phyloP scores from a whole-genome alignment of 2,113 vertebrate genomes.

The Neolamprologus toae region DNA sequence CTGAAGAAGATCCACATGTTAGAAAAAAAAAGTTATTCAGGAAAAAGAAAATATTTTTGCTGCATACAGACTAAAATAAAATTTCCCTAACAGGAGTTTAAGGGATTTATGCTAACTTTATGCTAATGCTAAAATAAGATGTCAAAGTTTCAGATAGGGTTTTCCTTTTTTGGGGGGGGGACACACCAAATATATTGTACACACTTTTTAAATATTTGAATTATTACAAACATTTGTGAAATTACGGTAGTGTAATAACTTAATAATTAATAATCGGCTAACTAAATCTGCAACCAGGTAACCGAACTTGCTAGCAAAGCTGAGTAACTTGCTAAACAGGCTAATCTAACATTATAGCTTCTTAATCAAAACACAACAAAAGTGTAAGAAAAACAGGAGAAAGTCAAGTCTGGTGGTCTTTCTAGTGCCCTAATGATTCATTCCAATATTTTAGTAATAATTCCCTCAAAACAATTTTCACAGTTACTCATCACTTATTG shows the following conservation, averaged over 20 bases:
- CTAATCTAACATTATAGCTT: neutral
- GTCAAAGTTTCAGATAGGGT: neutral
- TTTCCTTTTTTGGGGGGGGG: fast-evolving
- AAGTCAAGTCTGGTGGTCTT: neutral
- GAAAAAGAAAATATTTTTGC: neutral
- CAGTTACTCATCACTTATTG: neutral
- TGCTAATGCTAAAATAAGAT: neutral
- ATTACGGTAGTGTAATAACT: neutral
- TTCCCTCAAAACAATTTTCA: neutral
- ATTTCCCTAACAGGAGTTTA: neutral
- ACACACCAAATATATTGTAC: neutral
- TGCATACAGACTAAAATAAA: neutral
- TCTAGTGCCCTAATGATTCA: neutral
- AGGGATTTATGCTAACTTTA: neutral
- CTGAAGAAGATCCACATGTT: neutral
- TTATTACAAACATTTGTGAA: neutral
- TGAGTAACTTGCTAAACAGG: neutral
- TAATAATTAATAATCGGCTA: neutral
- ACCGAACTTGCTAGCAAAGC: neutral
- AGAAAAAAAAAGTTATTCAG: neutral
- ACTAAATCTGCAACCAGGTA: neutral
- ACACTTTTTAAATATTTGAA: neutral
- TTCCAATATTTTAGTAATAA: neutral
- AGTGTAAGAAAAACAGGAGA: neutral
- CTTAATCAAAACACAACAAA: neutral